Conservation (phyloP, 1,140 invertebrate genomes). For the Drosophila tristis region DNA sequence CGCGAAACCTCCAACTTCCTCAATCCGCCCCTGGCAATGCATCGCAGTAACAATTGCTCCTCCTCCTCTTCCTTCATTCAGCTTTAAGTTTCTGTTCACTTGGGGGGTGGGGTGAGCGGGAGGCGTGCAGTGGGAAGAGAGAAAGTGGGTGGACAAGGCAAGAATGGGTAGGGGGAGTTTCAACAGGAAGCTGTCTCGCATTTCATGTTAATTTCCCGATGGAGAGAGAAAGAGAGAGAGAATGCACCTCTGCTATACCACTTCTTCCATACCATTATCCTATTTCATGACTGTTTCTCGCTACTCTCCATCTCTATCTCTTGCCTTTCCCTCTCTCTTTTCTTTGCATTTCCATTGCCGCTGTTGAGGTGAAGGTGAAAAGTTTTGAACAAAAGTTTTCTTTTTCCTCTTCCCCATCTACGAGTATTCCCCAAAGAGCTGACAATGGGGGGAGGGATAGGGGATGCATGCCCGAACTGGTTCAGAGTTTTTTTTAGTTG, state of each 20-base stretch:
- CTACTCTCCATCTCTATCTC: constrained; percentile 33
- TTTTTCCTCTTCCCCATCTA: constrained; percentile 29
- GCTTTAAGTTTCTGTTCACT: constrained; percentile 40
- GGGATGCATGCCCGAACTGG: constrained; percentile 41
- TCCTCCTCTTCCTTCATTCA: not conserved
- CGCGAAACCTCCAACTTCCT: not conserved
- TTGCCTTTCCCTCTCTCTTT: constrained; percentile 37
- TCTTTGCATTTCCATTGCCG: constrained; percentile 31
- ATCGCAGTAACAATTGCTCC: not conserved
- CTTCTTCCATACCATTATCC: constrained; percentile 8
- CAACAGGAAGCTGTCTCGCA: constrained; percentile 26
- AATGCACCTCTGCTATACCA: constrained; percentile 20
- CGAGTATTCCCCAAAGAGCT: constrained; percentile 20
- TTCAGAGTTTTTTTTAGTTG: constrained; percentile 23
- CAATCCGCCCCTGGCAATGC: not conserved
- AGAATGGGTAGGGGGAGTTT: too few species aligned
- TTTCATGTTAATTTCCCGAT: constrained; percentile 60
- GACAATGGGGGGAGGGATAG: constrained; percentile 27
- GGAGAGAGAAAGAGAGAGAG: constrained; percentile 15
- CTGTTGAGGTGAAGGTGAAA: constrained; percentile 76
- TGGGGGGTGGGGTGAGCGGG: not conserved
- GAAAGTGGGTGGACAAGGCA: too few species aligned
- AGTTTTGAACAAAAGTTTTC: constrained; percentile 56
- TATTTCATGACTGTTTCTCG: constrained; percentile 30
- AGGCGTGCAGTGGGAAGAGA: too few species aligned